Evolutionary conservation across 2,888 invertebrate genomes (phyloP).

Genomic region (Bhutanitis thaidina): DNA sequence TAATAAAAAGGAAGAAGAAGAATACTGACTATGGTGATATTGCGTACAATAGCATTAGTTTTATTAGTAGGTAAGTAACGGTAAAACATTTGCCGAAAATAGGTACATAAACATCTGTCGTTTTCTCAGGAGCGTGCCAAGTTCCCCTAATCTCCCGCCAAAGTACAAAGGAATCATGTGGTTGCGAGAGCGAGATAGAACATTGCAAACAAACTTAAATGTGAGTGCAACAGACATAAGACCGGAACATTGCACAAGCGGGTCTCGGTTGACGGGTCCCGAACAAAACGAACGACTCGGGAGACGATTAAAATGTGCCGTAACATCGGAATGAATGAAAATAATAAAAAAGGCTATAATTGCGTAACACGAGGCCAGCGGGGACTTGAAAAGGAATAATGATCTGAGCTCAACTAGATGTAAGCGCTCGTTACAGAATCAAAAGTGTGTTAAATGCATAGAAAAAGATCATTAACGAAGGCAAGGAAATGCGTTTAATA

Average conservation of each 20-base stretch:
- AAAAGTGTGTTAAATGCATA: conserved; percentile 3
- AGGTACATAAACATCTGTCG: conserved; percentile 64
- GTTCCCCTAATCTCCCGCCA: conserved; percentile 68
- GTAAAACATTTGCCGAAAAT: conserved; percentile 50
- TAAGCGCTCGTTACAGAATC: conserved; percentile 4
- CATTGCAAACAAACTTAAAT: conserved; percentile 16
- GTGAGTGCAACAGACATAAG: conserved; percentile 38
- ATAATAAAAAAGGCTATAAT: conserved; percentile 59
- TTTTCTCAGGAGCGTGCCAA: conserved; percentile 75
- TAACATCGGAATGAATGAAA: conserved; percentile 68
- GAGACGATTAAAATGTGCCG: conserved; percentile 69
- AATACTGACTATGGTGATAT: too few relatives aligned
- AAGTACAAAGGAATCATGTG: conserved; percentile 63
- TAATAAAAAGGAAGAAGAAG: too few relatives aligned
- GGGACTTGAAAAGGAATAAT: conserved; percentile 33
- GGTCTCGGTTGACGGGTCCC: conserved; percentile 72
- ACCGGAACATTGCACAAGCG: conserved; percentile 73
- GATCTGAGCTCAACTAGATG: conserved; percentile 4
- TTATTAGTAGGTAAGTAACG: conserved; percentile 37
- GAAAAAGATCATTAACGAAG: not conserved
- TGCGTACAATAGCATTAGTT: too few relatives aligned
- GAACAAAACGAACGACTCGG: conserved; percentile 72
- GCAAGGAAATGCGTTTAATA: too few relatives aligned
- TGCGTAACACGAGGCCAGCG: conserved; percentile 61
- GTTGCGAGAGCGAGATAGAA: conserved; percentile 41